Percentiles rank a stretch among this genome's conserved stretches.
Conservation (phyloP, 35 echinoderm and acorn worm species). For the Holothuria glaberrima region DNA sequence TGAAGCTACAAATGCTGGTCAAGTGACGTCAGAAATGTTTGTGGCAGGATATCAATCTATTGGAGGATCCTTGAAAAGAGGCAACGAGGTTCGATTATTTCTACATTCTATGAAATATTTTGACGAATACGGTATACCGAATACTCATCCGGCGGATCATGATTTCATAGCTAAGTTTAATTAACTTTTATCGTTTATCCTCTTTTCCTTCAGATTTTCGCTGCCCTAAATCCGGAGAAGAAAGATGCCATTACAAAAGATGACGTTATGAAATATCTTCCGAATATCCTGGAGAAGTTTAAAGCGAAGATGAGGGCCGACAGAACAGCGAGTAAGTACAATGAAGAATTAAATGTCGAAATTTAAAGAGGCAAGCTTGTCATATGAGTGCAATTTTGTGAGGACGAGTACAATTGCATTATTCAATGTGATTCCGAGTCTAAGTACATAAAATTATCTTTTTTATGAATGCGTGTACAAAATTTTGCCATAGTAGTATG, state of each 20-base stretch:
- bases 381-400: too few species aligned
- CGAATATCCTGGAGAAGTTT: not conserved
- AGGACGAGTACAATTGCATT: too few species aligned
- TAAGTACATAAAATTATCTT: too few species aligned
- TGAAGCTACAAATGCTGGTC: not conserved
- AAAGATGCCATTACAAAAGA: not conserved
- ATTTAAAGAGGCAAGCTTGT: too few species aligned
- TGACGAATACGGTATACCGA: too few species aligned
- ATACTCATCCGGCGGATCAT: not conserved
- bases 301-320: conserved; percentile 12
- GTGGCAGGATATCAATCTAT: conserved; percentile 13
- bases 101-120: too few species aligned
- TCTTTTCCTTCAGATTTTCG: conserved; percentile 17
- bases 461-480: too few species aligned
- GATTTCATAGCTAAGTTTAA: not conserved
- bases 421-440: too few species aligned
- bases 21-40: conserved; percentile 30
- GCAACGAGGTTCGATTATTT: not conserved
- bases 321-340: too few species aligned
- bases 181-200: not conserved
- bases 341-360: too few species aligned
- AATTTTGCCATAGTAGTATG: too few species aligned
- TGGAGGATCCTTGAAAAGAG: conserved; percentile 46
- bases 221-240: conserved; percentile 11
- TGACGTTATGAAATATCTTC: not conserved